phyloP scores from a whole-genome alignment of 2,113 vertebrate species.

The Salminus brasiliensis region DNA sequence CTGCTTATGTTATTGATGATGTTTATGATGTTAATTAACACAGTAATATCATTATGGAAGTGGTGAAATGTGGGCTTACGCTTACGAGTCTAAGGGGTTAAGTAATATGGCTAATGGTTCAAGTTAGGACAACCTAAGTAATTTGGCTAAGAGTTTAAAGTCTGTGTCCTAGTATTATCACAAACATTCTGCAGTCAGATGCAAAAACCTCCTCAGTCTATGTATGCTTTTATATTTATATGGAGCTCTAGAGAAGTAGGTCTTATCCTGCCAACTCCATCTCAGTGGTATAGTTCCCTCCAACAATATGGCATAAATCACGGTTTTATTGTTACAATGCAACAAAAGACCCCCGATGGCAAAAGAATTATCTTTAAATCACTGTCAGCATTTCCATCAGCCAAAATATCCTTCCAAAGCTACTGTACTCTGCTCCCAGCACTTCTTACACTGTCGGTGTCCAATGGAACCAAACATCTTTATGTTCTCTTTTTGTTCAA shows the following conservation, averaged over 20 bases:
- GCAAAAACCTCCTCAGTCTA: slow-evolving; percentile 26
- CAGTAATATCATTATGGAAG: too few relatives aligned
- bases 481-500: slow-evolving; percentile 77
- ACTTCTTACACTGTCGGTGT: slow-evolving; percentile 62
- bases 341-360: slow-evolving; percentile 67
- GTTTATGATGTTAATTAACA: too few relatives aligned
- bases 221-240: slow-evolving; percentile 31
- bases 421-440: slow-evolving; percentile 56
- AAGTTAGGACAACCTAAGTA: not conserved
- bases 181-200: not conserved
- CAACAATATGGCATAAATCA: slow-evolving; percentile 61
- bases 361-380: slow-evolving; percentile 69
- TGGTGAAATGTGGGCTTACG: too few relatives aligned
- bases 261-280: slow-evolving; percentile 41
- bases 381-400: slow-evolving; percentile 64
- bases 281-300: slow-evolving; percentile 55
- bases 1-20: too few relatives aligned
- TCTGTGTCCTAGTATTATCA: not conserved
- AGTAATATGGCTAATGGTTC: not conserved
- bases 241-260: slow-evolving; percentile 23
- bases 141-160: not conserved
- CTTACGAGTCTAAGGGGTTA: not conserved
- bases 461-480: slow-evolving; percentile 75
- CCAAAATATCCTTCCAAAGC: slow-evolving; percentile 50
- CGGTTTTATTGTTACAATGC: slow-evolving; percentile 64